Base-by-base conservation (phyloP, 2,113 vertebrate species). In the Alethe diademata region DNA sequence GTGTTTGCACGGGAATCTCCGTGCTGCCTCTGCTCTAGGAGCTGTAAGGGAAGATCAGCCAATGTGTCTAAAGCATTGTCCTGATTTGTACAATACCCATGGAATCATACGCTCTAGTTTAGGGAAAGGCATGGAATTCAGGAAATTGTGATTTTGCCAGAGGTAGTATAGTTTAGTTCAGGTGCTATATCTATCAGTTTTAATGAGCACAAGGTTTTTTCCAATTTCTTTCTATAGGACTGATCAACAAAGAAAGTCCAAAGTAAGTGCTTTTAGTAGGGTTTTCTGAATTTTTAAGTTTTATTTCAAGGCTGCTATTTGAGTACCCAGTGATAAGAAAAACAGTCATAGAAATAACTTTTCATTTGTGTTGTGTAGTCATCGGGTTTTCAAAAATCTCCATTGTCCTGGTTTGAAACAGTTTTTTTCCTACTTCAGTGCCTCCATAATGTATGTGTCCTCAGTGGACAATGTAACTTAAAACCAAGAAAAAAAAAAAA, bases 1-100 rank as follows among this genome's bases (percentile, higher is more conserved):
- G 14, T 0, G 0, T 38, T 43, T 62, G 47, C 8, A 9, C 9
- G 16, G 29, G 9, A 45, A 82, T n/a, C 45, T 69, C 54, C 0
- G 0, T n/a, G 16, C 38, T 73, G 47, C 40, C 19, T 40, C 28
- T 73, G 6, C 58, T 25, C 1, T 1, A 19, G 53, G 31, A 83
- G 3, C 9, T 73, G 28, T 23, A 42, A 57, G 58, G n/a, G 57
- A 53, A 74, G 42, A 66, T 54, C 56, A 85, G 57, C 23, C 80
- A 23, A 18, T 20, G 3, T 81, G 67, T 66, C 61, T 58, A 64
- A 83, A 56, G 33, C 14, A 60, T 28, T 90, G 47, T 17, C 57
- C 38, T 51, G 57, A n/a, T 48, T 33, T 64, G 6, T 47, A 56
- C 75, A 78, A 38, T 40, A 64, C 22, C 56, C 14, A 29, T 26